phyloP scores from a whole-genome alignment of 2,888 invertebrate species.

The Epistrophe eligans region DNA sequence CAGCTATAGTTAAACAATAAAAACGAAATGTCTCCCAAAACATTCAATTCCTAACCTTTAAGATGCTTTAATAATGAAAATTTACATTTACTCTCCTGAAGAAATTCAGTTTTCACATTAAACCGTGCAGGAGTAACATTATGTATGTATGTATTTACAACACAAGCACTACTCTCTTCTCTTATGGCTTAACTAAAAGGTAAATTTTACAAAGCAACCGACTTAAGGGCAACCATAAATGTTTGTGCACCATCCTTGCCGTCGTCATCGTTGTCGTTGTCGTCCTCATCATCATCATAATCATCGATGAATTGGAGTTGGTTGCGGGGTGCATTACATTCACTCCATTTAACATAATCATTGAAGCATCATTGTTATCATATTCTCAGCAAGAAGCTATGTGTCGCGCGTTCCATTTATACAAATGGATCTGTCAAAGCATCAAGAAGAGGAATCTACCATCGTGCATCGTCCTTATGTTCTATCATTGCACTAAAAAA shows the following conservation, averaged over 20 bases:
- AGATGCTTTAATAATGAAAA: no score
- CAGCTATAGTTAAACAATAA: no score
- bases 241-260: conserved; percentile 51
- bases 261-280: neutral
- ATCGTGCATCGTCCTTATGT: neutral
- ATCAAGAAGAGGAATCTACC: neutral
- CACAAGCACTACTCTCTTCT: no score
- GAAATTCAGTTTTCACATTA: no score
- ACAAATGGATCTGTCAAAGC: conserved; percentile 62
- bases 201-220: conserved; percentile 35
- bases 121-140: no score
- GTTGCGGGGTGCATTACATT: conserved; percentile 51
- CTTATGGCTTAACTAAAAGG: neutral
- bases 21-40: no score
- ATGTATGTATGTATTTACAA: no score
- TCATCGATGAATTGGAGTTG: conserved; percentile 46
- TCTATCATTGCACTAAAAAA: neutral
- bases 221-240: conserved; percentile 63
- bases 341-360: conserved; percentile 72
- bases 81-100: no score
- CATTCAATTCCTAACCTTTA: no score
- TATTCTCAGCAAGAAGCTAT: conserved; percentile 17
- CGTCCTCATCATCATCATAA: neutral
- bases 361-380: conserved; percentile 47
- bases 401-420: conserved; percentile 48